Evolutionary conservation across 2,888 invertebrate species (phyloP).

Genomic region (Dyspetes luteomarginatus): DNA sequence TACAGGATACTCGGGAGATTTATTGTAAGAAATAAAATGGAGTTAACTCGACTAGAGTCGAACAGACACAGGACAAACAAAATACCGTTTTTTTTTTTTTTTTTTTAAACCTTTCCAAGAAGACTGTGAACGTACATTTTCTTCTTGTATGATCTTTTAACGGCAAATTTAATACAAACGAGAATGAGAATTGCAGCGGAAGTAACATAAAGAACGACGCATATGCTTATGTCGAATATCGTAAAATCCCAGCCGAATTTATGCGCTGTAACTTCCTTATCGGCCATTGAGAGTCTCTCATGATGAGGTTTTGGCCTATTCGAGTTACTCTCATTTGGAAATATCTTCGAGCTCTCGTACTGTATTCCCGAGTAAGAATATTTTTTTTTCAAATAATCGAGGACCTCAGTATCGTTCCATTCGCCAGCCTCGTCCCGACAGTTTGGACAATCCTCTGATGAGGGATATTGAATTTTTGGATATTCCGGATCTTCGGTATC

Average conservation of each 20-base stretch:
- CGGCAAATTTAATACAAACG: constrained; percentile 90
- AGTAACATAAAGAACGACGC: constrained; percentile 90
- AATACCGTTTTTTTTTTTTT: too few species aligned
- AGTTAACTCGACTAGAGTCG: constrained; percentile 41
- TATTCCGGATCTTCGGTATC: constrained; percentile 94
- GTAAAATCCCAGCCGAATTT: constrained; percentile 85
- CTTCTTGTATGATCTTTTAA: constrained; percentile 89
- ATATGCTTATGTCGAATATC: constrained; percentile 90
- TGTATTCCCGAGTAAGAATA: constrained; percentile 81
- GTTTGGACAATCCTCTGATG: constrained; percentile 87
- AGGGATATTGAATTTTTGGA: constrained; percentile 96
- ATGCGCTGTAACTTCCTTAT: constrained; percentile 67
- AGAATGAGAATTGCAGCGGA: constrained; percentile 90
- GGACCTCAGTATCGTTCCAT: constrained; percentile 88
- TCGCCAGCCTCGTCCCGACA: constrained; percentile 86
- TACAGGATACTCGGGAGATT: constrained; percentile 12
- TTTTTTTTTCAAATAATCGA: constrained; percentile 86
- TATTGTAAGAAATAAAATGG: neutral
- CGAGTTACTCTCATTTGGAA: neutral
- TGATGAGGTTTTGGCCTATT: neutral
- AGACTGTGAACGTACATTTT: constrained; percentile 89
- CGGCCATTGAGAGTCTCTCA: constrained; percentile 19
- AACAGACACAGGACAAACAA: constrained; percentile 27
- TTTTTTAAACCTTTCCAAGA: constrained; percentile 87
- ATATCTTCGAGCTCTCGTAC: constrained; percentile 46